Evolutionary conservation across 2,888 invertebrate species (phyloP).

Genomic region (Dyspetes luteomarginatus): DNA sequence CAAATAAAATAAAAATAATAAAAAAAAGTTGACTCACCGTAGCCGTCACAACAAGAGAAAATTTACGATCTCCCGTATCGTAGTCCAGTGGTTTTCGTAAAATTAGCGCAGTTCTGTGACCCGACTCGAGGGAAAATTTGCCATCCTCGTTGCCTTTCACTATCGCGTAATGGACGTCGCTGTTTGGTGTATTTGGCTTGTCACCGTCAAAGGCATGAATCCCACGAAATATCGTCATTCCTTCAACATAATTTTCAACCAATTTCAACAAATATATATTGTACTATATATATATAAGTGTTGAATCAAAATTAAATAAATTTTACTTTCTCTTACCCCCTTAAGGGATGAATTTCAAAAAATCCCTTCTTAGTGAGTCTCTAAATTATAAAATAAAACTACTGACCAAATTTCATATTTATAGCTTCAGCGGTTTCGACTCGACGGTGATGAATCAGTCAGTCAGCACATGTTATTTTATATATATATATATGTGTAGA

Average conservation of each 20-base stretch:
- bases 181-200: slow-evolving; percentile 95
- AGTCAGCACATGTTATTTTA: not conserved
- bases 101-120: slow-evolving; percentile 90
- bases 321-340: too few relatives aligned
- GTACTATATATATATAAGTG: not conserved
- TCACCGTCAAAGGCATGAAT: slow-evolving; percentile 93
- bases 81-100: slow-evolving; percentile 91
- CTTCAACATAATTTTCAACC: slow-evolving; percentile 83
- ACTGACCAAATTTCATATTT: too few relatives aligned
- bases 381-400: too few relatives aligned
- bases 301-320: too few relatives aligned
- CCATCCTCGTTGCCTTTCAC: slow-evolving; percentile 89
- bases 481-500: not conserved
- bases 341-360: too few relatives aligned
- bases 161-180: slow-evolving; percentile 93
- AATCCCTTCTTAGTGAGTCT: too few relatives aligned
- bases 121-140: slow-evolving; percentile 91
- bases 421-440: too few relatives aligned
- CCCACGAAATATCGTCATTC: slow-evolving; percentile 92
- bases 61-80: slow-evolving; percentile 91
- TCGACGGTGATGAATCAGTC: too few relatives aligned
- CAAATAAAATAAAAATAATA: not conserved
- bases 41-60: slow-evolving; percentile 89
- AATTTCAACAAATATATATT: slow-evolving; percentile 9
- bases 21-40: slow-evolving; percentile 85